phyloP scores from a whole-genome alignment of 2,797 vertebrate species.

The Sebastiscus tertius region DNA sequence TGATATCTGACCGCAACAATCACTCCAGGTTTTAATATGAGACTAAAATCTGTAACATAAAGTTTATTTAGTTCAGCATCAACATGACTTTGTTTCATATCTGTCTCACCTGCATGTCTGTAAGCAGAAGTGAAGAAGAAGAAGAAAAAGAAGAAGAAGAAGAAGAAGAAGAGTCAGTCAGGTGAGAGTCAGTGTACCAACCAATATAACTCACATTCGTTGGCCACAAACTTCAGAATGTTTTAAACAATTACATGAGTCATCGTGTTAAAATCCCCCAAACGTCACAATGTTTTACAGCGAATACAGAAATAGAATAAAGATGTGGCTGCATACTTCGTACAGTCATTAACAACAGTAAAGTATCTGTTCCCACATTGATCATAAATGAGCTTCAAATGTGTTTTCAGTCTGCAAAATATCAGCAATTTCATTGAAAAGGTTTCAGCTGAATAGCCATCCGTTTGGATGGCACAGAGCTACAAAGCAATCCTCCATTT shows the following conservation, averaged over 20 bases:
- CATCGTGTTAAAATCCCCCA: no score
- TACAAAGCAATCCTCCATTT: no score
- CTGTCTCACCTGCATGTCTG: not conserved
- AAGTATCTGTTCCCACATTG: no score
- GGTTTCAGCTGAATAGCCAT: not conserved
- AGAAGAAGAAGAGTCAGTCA: conserved; percentile 88
- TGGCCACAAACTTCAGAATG: not conserved
- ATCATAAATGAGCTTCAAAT: not conserved
- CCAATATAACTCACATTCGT: not conserved
- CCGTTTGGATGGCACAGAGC: no score
- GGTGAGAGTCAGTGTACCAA: conserved; percentile 33
- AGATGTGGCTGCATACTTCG: no score
- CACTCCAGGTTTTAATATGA: not conserved
- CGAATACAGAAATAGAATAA: no score
- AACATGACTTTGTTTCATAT: not conserved
- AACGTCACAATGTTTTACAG: no score
- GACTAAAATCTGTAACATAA: not conserved
- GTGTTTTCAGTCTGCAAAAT: not conserved
- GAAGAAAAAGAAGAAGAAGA: conserved; percentile 92
- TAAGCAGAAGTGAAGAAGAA: conserved; percentile 82
- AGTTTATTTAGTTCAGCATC: not conserved
- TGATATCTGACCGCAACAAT: not conserved
- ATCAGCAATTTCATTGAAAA: not conserved
- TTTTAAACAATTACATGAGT: not conserved
- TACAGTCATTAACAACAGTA: no score